Percentiles rank a stretch among this genome's conserved stretches.
Conservation (phyloP, 2,888 invertebrate species). For the Mythimna albipuncta region DNA sequence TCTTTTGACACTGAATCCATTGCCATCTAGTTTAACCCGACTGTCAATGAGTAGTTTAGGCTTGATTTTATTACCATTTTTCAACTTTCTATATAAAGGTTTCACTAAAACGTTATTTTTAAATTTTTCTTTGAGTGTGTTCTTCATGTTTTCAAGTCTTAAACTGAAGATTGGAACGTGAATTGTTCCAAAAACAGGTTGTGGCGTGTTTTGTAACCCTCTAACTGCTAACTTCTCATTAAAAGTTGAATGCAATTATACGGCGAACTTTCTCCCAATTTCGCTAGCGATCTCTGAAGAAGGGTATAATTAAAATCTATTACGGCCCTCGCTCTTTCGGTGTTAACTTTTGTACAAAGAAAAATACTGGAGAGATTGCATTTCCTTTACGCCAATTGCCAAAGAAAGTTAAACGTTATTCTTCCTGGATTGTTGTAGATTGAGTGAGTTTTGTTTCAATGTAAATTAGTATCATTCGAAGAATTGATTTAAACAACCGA, state of each 20-base stretch:
- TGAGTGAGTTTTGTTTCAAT: not conserved
- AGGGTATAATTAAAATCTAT: conserved; percentile 48
- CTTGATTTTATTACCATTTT: conserved; percentile 66
- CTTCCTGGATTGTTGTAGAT: not conserved
- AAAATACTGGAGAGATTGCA: not conserved
- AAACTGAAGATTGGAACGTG: conserved; percentile 40
- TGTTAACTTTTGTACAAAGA: not conserved
- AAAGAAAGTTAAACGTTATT: not conserved
- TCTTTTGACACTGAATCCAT: conserved; percentile 73
- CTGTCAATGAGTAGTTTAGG: conserved; percentile 71
- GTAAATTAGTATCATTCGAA: not conserved
- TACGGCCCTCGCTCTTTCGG: conserved; percentile 14
- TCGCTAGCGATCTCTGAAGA: conserved; percentile 31
- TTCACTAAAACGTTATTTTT: conserved; percentile 79
- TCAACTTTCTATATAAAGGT: conserved; percentile 82
- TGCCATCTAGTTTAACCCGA: conserved; percentile 78
- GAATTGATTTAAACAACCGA: not conserved
- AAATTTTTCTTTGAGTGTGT: conserved; percentile 74
- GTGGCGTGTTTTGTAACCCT: conserved; percentile 64
- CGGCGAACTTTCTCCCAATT: conserved; percentile 53
- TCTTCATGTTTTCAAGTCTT: conserved; percentile 58
- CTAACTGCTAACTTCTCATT: conserved; percentile 57
- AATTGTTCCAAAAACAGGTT: conserved; percentile 57
- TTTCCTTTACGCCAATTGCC: not conserved
- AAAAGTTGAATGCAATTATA: conserved; percentile 63